Base-by-base conservation (phyloP, 2,888 invertebrate species). In the Esperia sulphurella region DNA sequence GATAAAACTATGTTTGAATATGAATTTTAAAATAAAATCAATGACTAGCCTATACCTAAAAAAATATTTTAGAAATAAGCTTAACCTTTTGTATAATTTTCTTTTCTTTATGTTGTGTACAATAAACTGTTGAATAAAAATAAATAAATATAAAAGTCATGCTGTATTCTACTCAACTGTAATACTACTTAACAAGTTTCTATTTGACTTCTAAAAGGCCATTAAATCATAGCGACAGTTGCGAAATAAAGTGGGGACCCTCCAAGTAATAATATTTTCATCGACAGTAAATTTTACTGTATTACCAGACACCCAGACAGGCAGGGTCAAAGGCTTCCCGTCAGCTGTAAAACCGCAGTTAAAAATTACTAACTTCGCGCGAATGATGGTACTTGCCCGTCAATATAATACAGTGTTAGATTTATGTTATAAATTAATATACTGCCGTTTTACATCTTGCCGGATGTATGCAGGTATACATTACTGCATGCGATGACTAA, bases 341-440 rank as follows among this genome's bases (percentile, higher is more conserved):
- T 59, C 50, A 50, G 59, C 52, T 53, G 53, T 65, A 63, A 71
- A 71, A 63, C 43, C 43, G 53, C 57, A 51, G 58, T 61, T 59
- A 52, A 55, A 57, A 53, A 56, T 56, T 53, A 56, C 53, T 50
- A 50, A 54, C 53, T 42, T 46, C n/a, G 41, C 28, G 1, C 10
- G 28, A 40, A 40, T 40, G 30, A 41, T 12, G 30, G 30, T 3
- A 3, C 21, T 21, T 21, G 21, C 21, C 30, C 7, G 29, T 41
- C 41, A 12, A 21, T 41, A 29, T 8, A 13, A 14, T 12, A 38
- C 14, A 37, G 12, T 37, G 37, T 37, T 37, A 13, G 37, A 37
- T 37, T n/a, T 13, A 7, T 7, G 1, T 12, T 37, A 10, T 37
- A 37, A 31, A 8, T n/a, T 33, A 33, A 10, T n/a, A n/a, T n/a